Base-by-base conservation (phyloP, 2,888 invertebrate genomes). In the Cerastoderma edule region DNA sequence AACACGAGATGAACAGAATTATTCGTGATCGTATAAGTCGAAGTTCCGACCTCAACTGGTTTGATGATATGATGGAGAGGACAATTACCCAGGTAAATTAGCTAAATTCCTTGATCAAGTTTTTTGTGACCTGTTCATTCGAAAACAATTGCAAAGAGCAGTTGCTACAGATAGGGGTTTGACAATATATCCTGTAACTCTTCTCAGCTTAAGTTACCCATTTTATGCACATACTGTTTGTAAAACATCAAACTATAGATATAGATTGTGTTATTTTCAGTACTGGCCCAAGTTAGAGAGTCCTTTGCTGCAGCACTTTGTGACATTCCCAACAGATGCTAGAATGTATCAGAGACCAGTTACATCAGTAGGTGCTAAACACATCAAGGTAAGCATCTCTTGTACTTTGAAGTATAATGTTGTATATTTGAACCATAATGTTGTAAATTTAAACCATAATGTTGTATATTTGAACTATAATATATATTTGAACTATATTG, bases 311-410 rank as follows among this genome's bases (percentile, higher is more conserved):
- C 87, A 91, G 30, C 82, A 90, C 67, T 92, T 91, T 86, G 90
- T 92, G 32, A 92, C 92, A 30, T 92, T 92, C 85, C 89, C 90
- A 13, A 88, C 85, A 39, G 92, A 92, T 83, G 83, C 89, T 33
- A 80, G 91, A 63, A 77, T 87, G 35, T 91, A 90, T 72, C 87
- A 91, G 72, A 80, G 91, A 78, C 91, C 91, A 6, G 88, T 91
- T 10, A 91, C 90, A 16, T 87, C 91, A 8, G 78, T 89, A 22
- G 88, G 89, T 28, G 83, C 87, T 54, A 91, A 91, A 80, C 88
- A 90, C 44, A 85, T 91, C 80, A 91, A 89, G 87, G 91, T 92
- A 75, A 30, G 24, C 16, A 22, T 32, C n/a, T 53, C n/a, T n/a
- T n/a, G n/a, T n/a, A n/a, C n/a, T n/a, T n/a, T n/a, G n/a, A n/a